phyloP scores from a whole-genome alignment of 2,113 vertebrate genomes.

The Heterotilapia buettikoferi region DNA sequence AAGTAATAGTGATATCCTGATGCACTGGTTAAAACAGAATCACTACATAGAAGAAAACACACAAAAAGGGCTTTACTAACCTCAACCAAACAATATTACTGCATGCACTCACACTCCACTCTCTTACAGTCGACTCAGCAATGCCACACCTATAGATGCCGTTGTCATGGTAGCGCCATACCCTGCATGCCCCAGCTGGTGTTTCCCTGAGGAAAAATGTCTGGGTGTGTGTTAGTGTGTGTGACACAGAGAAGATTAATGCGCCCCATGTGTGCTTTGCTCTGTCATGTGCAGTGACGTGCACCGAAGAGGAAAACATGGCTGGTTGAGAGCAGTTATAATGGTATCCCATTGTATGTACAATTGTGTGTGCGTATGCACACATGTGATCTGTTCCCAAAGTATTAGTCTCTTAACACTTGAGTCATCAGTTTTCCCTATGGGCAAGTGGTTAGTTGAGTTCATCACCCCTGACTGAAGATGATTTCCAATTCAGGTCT shows the following conservation, averaged over 20 bases:
- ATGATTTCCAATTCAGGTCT: not conserved
- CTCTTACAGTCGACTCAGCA: conserved; percentile 42
- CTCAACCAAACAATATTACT: not conserved
- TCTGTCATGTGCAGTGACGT: conserved; percentile 57
- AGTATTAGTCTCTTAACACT: not conserved
- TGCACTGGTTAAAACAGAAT: not conserved
- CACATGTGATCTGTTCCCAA: not conserved
- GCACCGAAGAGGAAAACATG: conserved; percentile 58
- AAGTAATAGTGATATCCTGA: not conserved
- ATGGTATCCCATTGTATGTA: conserved; percentile 11
- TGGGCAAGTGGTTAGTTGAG: not conserved
- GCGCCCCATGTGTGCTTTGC: conserved; percentile 55
- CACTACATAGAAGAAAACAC: not conserved
- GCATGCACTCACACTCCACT: not conserved
- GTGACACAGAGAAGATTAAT: conserved; percentile 48
- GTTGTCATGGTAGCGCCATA: conserved; percentile 53
- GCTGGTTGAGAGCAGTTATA: conserved; percentile 47
- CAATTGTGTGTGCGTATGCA: not conserved
- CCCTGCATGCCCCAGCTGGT: conserved; percentile 56
- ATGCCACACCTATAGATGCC: conserved; percentile 51
- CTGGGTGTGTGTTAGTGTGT: conserved; percentile 4
- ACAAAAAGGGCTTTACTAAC: not conserved
- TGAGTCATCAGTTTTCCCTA: not conserved
- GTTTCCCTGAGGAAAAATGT: conserved; percentile 17
- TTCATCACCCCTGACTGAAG: not conserved